These are phyloP conservation scores for Rallus limicola DNA, from an alignment of 2,113 vertebrate species.

Conservation along the genomic window DNA sequence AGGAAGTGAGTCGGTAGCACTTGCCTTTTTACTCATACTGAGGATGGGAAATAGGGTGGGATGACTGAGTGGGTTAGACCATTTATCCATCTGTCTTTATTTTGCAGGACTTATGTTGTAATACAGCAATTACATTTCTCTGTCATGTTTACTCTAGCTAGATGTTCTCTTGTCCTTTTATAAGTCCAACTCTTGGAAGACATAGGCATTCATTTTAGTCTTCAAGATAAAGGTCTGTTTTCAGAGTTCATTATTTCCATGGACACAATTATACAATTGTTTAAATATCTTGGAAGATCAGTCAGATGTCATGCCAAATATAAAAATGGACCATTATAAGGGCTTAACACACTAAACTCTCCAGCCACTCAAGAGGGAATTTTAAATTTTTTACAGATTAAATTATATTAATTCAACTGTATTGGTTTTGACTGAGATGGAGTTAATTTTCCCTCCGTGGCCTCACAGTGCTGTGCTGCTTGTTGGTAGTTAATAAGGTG, in stretches of 20 bases:
- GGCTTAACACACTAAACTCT: background rate
- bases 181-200: background rate
- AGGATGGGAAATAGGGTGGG: background rate
- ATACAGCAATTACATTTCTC: background rate
- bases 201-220: background rate
- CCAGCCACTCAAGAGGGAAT: background rate
- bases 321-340: background rate
- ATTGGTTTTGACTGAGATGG: too few relatives aligned
- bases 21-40: constrained; percentile 26
- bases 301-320: background rate
- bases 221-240: background rate
- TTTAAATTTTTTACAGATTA: background rate
- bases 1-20: background rate
- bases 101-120: constrained; percentile 1
- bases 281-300: background rate
- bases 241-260: background rate
- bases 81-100: constrained; percentile 48
- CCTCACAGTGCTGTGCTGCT: too few relatives aligned
- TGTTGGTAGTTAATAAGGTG: too few relatives aligned
- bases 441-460: too few relatives aligned
- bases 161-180: constrained; percentile 13
- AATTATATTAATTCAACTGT: background rate
- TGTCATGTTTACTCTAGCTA: background rate
- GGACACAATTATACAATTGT: background rate
- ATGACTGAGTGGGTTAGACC: constrained; percentile 28